Percentiles rank a stretch among this genome's conserved stretches.
Evolutionary conservation across 2,797 vertebrate genomes (phyloP).

Genomic region (Hypotaenidia okinawae): DNA sequence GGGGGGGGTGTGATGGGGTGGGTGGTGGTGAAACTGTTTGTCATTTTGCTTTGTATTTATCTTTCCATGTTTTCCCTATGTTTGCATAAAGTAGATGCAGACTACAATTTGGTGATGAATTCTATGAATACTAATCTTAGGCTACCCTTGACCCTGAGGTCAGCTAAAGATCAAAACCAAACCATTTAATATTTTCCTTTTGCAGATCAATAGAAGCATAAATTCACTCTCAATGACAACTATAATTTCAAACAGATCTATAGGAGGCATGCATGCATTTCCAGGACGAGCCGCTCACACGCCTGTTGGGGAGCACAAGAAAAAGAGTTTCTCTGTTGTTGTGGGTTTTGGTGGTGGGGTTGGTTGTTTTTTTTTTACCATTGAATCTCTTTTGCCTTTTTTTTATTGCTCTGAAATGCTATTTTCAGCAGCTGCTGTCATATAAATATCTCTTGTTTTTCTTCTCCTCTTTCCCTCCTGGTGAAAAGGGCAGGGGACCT

Average conservation of each 20-base stretch:
- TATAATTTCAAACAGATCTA: constrained; percentile 99
- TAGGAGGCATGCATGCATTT: constrained; percentile 88
- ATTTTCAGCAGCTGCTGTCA: constrained; percentile 87
- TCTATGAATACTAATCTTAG: constrained; percentile 98
- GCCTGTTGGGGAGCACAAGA: constrained; percentile 75
- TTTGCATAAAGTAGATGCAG: constrained; percentile 90
- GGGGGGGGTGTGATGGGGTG: background rate
- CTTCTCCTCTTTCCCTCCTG: constrained; percentile 85
- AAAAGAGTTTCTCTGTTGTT: constrained; percentile 77
- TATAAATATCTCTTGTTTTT: constrained; percentile 89
- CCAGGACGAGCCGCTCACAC: constrained; percentile 77
- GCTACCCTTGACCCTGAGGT: constrained; percentile 98
- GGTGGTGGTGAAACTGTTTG: constrained; percentile 59
- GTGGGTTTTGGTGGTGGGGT: background rate
- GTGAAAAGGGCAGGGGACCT: constrained; percentile 87
- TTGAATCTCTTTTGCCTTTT: constrained; percentile 83
- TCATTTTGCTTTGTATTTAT: constrained; percentile 74
- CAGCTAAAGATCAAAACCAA: constrained; percentile 95
- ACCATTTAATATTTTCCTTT: constrained; percentile 99
- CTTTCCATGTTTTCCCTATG: constrained; percentile 74
- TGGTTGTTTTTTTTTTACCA: constrained; percentile 64
- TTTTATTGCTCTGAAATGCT: constrained; percentile 83
- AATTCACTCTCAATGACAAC: constrained; percentile 99
- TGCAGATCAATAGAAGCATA: constrained; percentile 98
- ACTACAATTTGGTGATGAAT: constrained; percentile 87